Conservation (phyloP, 2,888 invertebrate species). For the Notodonta dromedarius region DNA sequence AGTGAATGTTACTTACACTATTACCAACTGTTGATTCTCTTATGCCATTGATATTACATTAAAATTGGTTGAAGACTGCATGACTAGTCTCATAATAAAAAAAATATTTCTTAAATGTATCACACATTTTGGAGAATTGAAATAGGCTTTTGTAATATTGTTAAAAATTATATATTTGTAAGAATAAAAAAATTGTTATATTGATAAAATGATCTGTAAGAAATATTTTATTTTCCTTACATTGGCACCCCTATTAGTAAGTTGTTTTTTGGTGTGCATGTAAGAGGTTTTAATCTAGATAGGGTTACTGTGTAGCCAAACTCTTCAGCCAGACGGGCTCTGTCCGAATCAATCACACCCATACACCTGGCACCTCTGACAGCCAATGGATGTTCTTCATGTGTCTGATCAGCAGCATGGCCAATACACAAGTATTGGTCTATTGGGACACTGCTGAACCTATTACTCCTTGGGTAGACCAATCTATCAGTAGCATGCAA, state of each 20-base stretch:
- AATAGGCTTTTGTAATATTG: constrained; percentile 19
- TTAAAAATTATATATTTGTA: background rate
- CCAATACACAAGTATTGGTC: constrained; percentile 92
- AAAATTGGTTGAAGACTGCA: constrained; percentile 18
- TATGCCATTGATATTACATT: constrained; percentile 17
- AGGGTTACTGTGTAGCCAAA: constrained; percentile 90
- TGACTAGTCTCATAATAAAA: constrained; percentile 9
- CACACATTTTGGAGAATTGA: constrained; percentile 12
- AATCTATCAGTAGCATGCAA: constrained; percentile 92
- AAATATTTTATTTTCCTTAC: constrained; percentile 39
- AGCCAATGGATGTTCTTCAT: constrained; percentile 88
- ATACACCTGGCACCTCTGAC: constrained; percentile 93
- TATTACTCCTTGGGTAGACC: constrained; percentile 91
- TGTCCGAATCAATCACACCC: constrained; percentile 94
- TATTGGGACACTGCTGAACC: constrained; percentile 75
- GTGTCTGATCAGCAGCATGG: constrained; percentile 97
- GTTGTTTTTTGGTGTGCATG: constrained; percentile 97
- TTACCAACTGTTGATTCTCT: constrained; percentile 1
- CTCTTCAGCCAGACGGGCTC: constrained; percentile 90
- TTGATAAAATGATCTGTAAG: constrained; percentile 45
- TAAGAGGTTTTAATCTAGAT: constrained; percentile 90
- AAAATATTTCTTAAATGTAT: constrained; percentile 17
- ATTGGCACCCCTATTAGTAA: constrained; percentile 87
- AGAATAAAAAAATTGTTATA: constrained; percentile 39
- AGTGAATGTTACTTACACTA: too few relatives aligned